Base-by-base conservation (phyloP, 2,888 invertebrate species). In the Brachycybe producta region DNA sequence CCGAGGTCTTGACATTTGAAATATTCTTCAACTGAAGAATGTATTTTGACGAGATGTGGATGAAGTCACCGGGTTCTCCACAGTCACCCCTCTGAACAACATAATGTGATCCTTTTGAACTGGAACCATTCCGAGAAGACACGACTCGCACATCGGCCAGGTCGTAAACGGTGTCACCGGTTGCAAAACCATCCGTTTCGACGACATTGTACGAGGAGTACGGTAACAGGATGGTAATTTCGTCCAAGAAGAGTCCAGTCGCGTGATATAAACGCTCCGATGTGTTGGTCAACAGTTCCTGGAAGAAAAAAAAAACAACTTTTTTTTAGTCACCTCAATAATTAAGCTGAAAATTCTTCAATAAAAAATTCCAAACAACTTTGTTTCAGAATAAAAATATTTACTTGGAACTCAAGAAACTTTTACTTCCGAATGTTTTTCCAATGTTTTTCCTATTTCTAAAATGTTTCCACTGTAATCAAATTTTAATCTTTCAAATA, bases 161-260 rank as follows among this genome's bases (percentile, higher is more conserved):
- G 8, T 44, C 17, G 15, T 30, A 44, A n/a, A 44, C 26, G 2
- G 27, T 32, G 8, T 26, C 17, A 17, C 2, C 8, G 17, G 44
- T 15, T 7, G 3, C 27, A n/a, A n/a, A n/a, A n/a, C n/a, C n/a
- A n/a, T n/a, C n/a, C 17, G 30, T 23, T 17, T 44, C 28, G n/a
- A 44, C 17, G 5, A 19, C 8, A 30, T 30, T 44, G 30, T 15
- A 17, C 46, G 35, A 46, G 5, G 46, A 46, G 21, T 46, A 36
- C 13, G 46, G 46, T 17, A 46, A n/a, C 15, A 46, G 23, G 2
- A 46, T 46, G 36, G 46, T 46, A 17, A 46, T 36, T 5, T 46
- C 17, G 15, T 36, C 24, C 35, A 46, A 36, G 24, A 36, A 36
- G 36, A 36, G 35, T 8, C 26, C 19, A 21, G 46, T 46, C 15